Conservation (phyloP, 2,113 vertebrate species). For the Rhynchomys soricoides region DNA sequence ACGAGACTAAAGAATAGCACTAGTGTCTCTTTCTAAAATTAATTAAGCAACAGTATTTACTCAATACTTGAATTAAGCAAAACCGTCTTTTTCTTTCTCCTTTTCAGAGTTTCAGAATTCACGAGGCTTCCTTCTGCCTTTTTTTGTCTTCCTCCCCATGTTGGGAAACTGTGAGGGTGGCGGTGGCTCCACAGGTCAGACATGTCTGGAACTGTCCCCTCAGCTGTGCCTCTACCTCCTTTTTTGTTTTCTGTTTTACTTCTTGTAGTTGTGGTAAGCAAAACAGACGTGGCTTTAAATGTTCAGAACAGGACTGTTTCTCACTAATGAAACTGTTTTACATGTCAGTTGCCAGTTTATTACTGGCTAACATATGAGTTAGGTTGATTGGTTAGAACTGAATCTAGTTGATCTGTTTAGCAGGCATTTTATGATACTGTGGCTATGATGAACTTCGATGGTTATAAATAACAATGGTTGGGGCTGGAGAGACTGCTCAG, state of each 20-base stretch:
- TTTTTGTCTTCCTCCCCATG: neutral
- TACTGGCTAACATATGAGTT: conserved; percentile 49
- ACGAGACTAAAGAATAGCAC: neutral
- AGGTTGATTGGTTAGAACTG: neutral
- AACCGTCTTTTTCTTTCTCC: conserved; percentile 46
- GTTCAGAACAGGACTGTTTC: conserved; percentile 6
- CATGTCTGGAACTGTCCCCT: neutral
- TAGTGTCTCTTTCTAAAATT: conserved; percentile 11
- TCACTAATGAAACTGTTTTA: neutral
- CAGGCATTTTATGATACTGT: conserved; percentile 17
- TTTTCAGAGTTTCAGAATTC: conserved; percentile 64
- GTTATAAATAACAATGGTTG: conserved; percentile 13
- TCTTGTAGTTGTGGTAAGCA: neutral
- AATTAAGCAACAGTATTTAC: conserved; percentile 58
- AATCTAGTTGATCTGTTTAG: conserved; percentile 38
- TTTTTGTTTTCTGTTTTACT: conserved; percentile 63
- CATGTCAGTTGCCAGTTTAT: conserved; percentile 9
- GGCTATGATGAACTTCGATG: neutral
- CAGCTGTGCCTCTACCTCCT: conserved; percentile 3
- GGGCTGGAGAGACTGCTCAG: neutral
- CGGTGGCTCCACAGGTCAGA: neutral
- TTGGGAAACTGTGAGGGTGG: neutral
- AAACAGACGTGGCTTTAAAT: conserved; percentile 45
- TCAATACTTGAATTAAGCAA: conserved; percentile 63
- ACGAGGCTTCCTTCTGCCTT: conserved; percentile 14